Evolutionary conservation across 2,113 vertebrate genomes (phyloP).

Genomic region (Charadrius vociferus): DNA sequence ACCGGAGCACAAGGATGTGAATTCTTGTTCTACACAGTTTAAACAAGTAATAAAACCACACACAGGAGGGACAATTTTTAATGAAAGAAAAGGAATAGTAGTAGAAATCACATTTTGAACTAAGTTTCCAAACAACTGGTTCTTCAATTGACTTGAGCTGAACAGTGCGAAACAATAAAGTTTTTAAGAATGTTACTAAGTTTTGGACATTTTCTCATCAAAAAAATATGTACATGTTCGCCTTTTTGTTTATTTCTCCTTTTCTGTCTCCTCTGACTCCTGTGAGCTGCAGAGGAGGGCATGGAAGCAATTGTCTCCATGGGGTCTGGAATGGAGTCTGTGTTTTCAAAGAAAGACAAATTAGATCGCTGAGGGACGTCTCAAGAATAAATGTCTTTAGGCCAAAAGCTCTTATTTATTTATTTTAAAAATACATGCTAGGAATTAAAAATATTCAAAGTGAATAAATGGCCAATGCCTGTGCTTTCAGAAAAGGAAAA

Average conservation of each 20-base stretch:
- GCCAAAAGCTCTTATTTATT: conserved; percentile 11
- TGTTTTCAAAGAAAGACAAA: conserved; percentile 55
- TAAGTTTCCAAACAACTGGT: not conserved
- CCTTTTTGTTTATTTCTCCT: conserved; percentile 19
- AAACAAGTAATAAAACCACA: not conserved
- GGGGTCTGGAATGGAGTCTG: conserved; percentile 8
- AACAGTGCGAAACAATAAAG: not conserved
- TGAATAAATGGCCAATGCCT: not conserved
- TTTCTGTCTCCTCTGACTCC: not conserved
- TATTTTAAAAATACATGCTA: conserved; percentile 34
- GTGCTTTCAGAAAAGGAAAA: not conserved
- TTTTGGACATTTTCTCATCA: not conserved
- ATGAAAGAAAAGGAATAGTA: not conserved
- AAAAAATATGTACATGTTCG: not conserved
- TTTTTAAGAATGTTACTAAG: not conserved
- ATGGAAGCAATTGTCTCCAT: conserved; percentile 53
- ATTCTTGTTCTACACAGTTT: not conserved
- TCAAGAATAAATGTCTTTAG: conserved; percentile 26
- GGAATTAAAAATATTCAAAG: conserved; percentile 47
- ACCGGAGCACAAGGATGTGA: not conserved
- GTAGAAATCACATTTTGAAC: not conserved
- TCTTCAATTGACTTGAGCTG: not conserved
- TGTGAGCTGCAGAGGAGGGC: not conserved
- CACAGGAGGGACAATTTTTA: not conserved
- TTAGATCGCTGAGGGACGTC: conserved; percentile 9